These are phyloP conservation scores for Hymenopus coronatus DNA, from an alignment of 2,888 invertebrate genomes.

Conservation along the genomic window DNA sequence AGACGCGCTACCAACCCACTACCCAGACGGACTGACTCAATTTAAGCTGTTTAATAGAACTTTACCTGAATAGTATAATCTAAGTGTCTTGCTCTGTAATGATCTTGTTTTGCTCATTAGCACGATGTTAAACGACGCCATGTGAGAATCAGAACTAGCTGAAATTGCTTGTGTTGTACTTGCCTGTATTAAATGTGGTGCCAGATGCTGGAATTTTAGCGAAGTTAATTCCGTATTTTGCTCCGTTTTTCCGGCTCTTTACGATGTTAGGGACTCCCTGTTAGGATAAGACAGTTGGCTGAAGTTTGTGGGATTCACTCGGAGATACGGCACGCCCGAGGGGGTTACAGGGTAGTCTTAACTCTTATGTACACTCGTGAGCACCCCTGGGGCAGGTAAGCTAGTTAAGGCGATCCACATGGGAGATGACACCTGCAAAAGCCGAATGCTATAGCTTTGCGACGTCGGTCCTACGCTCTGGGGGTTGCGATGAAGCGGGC, in stretches of 20 bases:
- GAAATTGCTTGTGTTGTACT: not conserved
- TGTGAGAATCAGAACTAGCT: too few species aligned
- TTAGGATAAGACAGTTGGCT: not conserved
- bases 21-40: too few species aligned
- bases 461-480: not conserved
- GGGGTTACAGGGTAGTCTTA: not conserved
- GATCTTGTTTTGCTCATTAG: too few species aligned
- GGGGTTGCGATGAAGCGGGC: not conserved
- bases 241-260: not conserved
- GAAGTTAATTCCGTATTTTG: not conserved
- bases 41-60: too few species aligned
- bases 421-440: not conserved
- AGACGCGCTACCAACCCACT: too few species aligned
- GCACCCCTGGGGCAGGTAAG: not conserved
- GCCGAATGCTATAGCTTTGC: not conserved
- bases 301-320: not conserved
- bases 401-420: not conserved
- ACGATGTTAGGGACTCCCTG: not conserved
- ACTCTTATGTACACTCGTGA: not conserved
- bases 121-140: too few species aligned
- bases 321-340: not conserved
- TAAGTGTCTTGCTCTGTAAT: too few species aligned
- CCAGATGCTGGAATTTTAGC: not conserved
- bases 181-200: not conserved
- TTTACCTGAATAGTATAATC: too few species aligned